phyloP scores from a whole-genome alignment of 2,888 invertebrate genomes.

The Panorpa germanica region DNA sequence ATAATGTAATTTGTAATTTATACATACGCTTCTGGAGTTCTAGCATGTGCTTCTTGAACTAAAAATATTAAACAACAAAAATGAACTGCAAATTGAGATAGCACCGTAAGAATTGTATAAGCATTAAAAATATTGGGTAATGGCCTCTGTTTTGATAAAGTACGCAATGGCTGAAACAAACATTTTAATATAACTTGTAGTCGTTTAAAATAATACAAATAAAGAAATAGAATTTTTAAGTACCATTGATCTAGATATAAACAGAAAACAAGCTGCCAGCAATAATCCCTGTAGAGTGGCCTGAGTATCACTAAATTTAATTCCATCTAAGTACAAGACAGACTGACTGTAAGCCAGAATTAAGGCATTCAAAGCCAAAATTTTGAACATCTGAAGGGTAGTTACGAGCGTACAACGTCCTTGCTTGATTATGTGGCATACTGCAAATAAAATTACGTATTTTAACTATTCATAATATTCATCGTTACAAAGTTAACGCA shows the following conservation, averaged over 20 bases:
- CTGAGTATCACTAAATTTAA: slow-evolving; percentile 94
- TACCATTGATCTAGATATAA: slow-evolving; percentile 95
- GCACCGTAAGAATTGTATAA: slow-evolving; percentile 90
- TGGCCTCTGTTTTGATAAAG: slow-evolving; percentile 83
- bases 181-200: slow-evolving; percentile 6
- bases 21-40: slow-evolving; percentile 50
- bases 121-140: slow-evolving; percentile 96
- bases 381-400: slow-evolving; percentile 99
- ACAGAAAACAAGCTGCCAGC: slow-evolving; percentile 91
- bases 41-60: slow-evolving; percentile 57
- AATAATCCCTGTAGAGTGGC: slow-evolving; percentile 93
- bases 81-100: slow-evolving; percentile 88
- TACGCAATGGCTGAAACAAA: slow-evolving; percentile 62
- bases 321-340: slow-evolving; percentile 92
- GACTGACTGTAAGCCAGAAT: slow-evolving; percentile 97
- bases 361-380: slow-evolving; percentile 91
- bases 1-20: slow-evolving; percentile 3
- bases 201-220: slow-evolving; percentile 8
- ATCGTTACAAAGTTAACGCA: no score
- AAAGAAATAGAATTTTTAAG: slow-evolving; percentile 11
- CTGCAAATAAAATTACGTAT: slow-evolving; percentile 31
- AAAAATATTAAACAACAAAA: slow-evolving; percentile 80
- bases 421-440: slow-evolving; percentile 98
- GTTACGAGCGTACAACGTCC: slow-evolving; percentile 98
- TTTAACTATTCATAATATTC: slow-evolving; percentile 6